phyloP scores from a whole-genome alignment of 2,888 invertebrate species.

The Zeuzera pyrina region DNA sequence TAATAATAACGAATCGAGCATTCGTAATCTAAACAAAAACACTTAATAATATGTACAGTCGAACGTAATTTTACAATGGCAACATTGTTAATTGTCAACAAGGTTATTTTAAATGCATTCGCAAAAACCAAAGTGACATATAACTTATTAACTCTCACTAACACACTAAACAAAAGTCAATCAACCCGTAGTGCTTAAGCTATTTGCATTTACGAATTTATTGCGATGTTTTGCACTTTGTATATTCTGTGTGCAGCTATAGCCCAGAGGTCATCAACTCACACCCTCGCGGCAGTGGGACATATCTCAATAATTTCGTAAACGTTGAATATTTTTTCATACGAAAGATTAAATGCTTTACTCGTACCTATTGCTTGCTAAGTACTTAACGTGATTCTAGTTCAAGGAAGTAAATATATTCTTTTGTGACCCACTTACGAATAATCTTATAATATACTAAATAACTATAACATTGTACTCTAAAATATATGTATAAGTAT shows the following conservation, averaged over 20 bases:
- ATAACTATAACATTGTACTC: slow-evolving; percentile 73
- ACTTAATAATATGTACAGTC: slow-evolving; percentile 66
- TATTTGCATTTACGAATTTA: slow-evolving; percentile 22
- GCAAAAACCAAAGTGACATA: slow-evolving; percentile 58
- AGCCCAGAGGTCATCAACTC: slow-evolving; percentile 15
- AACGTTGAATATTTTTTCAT: slow-evolving; percentile 44
- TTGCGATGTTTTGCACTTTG: too few species aligned
- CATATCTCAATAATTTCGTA: slow-evolving; percentile 39
- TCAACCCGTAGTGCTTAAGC: slow-evolving; percentile 31
- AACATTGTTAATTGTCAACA: slow-evolving; percentile 69
- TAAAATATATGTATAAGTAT: slow-evolving; percentile 74
- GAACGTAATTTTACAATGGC: slow-evolving; percentile 67
- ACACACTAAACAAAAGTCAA: slow-evolving; percentile 46
- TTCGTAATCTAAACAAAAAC: slow-evolving; percentile 55
- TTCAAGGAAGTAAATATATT: slow-evolving; percentile 67
- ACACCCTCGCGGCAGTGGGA: slow-evolving; percentile 19
- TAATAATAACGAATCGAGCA: slow-evolving; percentile 40
- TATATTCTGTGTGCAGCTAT: too few species aligned
- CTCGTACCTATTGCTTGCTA: slow-evolving; percentile 66
- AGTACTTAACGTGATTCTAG: slow-evolving; percentile 62
- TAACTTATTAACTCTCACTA: slow-evolving; percentile 48
- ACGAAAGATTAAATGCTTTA: slow-evolving; percentile 67
- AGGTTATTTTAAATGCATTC: slow-evolving; percentile 40
- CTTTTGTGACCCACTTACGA: slow-evolving; percentile 69
- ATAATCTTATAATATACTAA: slow-evolving; percentile 64